phyloP scores from a whole-genome alignment of 2,888 invertebrate species.

The Melangyna quadrimaculata region DNA sequence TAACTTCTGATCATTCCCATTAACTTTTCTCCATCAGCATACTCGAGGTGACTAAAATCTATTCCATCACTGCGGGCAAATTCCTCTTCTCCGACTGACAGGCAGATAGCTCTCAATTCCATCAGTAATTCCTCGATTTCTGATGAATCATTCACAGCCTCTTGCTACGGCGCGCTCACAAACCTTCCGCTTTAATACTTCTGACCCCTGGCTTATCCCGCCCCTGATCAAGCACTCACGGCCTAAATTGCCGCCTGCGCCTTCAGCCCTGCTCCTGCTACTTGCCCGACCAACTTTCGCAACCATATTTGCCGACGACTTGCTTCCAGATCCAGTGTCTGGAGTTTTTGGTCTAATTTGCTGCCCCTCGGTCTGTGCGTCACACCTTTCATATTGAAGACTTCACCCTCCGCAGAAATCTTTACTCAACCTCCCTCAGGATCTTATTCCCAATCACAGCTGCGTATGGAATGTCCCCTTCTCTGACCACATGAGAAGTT shows the following conservation, averaged over 20 bases:
- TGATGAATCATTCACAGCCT: no score
- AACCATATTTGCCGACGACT: background rate
- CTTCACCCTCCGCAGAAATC: background rate
- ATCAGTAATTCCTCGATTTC: constrained; percentile 12
- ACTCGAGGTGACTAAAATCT: no score
- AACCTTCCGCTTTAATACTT: background rate
- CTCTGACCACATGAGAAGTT: constrained; percentile 39
- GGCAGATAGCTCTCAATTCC: constrained; percentile 29
- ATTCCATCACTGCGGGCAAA: no score
- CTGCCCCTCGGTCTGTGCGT: background rate
- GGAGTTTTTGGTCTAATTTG: background rate
- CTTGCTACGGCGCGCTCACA: no score
- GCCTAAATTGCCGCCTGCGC: no score
- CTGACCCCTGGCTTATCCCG: background rate
- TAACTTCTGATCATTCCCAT: no score
- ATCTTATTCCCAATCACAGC: constrained; percentile 52
- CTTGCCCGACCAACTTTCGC: background rate
- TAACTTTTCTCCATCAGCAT: no score
- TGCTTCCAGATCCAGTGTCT: background rate
- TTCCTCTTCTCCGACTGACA: constrained; percentile 6
- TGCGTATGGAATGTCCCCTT: constrained; percentile 40
- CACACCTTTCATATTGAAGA: background rate
- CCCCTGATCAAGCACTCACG: no score
- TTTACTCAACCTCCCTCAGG: constrained; percentile 30
- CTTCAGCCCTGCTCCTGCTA: no score